Conservation (phyloP, 1,140 invertebrate species). For the Plodia interpunctella region DNA sequence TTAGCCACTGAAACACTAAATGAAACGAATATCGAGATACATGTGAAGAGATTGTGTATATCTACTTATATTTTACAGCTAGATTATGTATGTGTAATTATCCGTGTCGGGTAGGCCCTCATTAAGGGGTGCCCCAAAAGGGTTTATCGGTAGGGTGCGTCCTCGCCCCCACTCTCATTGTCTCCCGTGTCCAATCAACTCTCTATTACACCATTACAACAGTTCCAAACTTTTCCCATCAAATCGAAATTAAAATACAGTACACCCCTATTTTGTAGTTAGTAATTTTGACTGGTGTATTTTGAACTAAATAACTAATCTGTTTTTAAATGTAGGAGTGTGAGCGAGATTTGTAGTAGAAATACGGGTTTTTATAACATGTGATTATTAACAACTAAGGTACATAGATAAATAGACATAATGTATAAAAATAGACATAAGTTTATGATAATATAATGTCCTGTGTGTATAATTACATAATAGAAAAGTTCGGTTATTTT, state of each 20-base stretch:
- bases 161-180: background rate
- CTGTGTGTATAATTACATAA: too few relatives aligned
- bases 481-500: too few relatives aligned
- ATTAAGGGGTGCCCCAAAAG: slow-evolving; percentile 1
- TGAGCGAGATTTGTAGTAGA: slow-evolving; percentile 3
- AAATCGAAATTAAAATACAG: slow-evolving; percentile 54
- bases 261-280: slow-evolving; percentile 42
- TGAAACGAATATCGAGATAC: too few relatives aligned
- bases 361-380: slow-evolving; percentile 22
- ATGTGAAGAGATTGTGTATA: slow-evolving; percentile 29
- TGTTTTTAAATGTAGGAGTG: slow-evolving; percentile 11
- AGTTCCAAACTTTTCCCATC: slow-evolving; percentile 57
- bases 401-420: too few relatives aligned
- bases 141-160: background rate
- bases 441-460: too few relatives aligned
- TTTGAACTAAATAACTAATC: slow-evolving; percentile 16
- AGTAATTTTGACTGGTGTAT: slow-evolving; percentile 29
- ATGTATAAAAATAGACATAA: too few relatives aligned
- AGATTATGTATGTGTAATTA: background rate
- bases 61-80: too few relatives aligned
- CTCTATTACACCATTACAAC: slow-evolving; percentile 30
- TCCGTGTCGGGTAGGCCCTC: background rate
- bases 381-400: too few relatives aligned
- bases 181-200: slow-evolving; percentile 37
- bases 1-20: too few relatives aligned